Conservation (phyloP, 2,113 vertebrate species). For the Grus americana region DNA sequence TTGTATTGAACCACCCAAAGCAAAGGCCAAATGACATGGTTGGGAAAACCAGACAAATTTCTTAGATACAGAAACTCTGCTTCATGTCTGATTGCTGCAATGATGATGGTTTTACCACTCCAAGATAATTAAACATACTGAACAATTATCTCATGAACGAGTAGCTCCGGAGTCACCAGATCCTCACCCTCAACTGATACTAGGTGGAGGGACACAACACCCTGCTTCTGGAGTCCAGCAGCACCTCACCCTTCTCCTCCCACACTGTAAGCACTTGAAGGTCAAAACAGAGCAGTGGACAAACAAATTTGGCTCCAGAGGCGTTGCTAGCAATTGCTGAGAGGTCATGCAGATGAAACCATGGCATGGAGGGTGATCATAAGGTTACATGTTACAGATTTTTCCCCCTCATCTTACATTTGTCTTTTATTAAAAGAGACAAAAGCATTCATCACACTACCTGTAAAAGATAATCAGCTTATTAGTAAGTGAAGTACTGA, state of each 20-base stretch:
- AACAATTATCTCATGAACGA: conserved; percentile 7
- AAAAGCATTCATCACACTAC: neutral
- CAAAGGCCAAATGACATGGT: neutral
- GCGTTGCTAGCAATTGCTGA: neutral
- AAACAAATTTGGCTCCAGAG: neutral
- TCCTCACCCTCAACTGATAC: conserved; percentile 12
- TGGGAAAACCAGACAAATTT: neutral
- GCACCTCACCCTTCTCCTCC: conserved; percentile 40
- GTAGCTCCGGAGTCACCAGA: neutral
- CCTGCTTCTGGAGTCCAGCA: neutral
- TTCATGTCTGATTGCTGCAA: neutral
- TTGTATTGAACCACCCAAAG: neutral
- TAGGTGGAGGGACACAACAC: conserved; percentile 1
- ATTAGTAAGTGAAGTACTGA: neutral
- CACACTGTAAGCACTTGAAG: neutral
- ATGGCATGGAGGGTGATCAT: neutral
- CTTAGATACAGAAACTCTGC: neutral
- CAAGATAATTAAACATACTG: neutral
- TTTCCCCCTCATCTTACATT: neutral
- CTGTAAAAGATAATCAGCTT: neutral
- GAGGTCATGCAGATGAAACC: neutral
- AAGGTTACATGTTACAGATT: neutral
- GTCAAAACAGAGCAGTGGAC: neutral
- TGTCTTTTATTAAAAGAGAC: neutral
- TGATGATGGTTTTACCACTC: neutral